Evolutionary conservation across 35 echinoderm and acorn worm genomes (phyloP), one percentile per base, ranked within the genome.

Genomic region (Stichopus chloronotus): DNA sequence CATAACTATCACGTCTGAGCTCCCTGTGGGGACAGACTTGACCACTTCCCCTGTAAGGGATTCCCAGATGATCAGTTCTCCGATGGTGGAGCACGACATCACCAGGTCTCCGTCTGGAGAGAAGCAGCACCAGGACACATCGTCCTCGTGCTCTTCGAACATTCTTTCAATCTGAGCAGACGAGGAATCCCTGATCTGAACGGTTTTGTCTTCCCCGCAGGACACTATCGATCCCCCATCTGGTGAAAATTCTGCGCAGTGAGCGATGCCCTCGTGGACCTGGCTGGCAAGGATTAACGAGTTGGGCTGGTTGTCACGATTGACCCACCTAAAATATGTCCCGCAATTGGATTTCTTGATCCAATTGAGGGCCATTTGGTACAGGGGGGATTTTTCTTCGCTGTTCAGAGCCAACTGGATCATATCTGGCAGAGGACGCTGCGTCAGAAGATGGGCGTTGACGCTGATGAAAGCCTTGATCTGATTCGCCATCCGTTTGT

Each of bases 401-500:
- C 58, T 93, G 90, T 92, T 74, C 5, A 98, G 65, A 1, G 96
- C 96, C 10, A 98, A 94, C 87, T 98, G 96, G 17, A 87, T 87
- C 59, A 98, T 20, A 81, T 98, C 94, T 8, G 94, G 94, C 5
- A 59, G 76, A 8, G 92, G 92, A 5, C 78, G 81, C 86, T 94
- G 92, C 59, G 94, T 86, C 55, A 98, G 63, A 4, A 94, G 93
- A 71, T 98, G 96, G 9, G 94, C 77, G 56, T 98, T 98, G 20
- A 98, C 90, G 58, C 94, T 96, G 30, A 95, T 79, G 85, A 98
- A 98, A 60, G 91, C 88, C 78, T 94, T 94, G 90, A 98, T 94
- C 54, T 95, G 88, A 25, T 86, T 84, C 9, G 94, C 95, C n/a
- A 94, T 84, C 8, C 92, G 76, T 78, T 76, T 63, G 30, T 93